These are phyloP conservation scores for Paradoxurus hermaphroditus DNA, from an alignment of 2,113 vertebrate species.

Conservation along the genomic window DNA sequence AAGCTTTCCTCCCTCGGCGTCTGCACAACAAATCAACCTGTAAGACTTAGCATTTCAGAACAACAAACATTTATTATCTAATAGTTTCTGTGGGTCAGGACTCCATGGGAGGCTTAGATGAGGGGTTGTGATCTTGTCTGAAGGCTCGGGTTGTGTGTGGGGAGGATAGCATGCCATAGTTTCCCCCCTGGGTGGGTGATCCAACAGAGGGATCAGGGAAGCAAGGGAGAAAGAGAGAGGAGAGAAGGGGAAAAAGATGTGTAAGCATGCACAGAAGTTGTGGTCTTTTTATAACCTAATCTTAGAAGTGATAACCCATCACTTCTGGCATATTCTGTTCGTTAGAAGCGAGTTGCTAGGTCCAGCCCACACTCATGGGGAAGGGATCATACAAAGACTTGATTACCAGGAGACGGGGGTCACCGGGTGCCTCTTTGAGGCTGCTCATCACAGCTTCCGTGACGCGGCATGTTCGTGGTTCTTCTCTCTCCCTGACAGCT, in stretches of 20 bases:
- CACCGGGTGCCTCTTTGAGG: neutral
- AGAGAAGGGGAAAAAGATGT: neutral
- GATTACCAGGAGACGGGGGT: neutral
- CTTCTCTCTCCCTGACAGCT: neutral
- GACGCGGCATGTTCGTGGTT: neutral
- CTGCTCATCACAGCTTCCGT: neutral
- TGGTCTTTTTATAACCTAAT: neutral
- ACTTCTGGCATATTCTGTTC: neutral
- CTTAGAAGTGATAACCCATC: neutral
- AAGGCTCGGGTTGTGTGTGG: neutral
- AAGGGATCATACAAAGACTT: neutral
- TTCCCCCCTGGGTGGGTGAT: neutral
- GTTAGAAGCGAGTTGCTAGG: neutral
- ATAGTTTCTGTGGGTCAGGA: neutral
- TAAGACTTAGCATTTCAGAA: neutral
- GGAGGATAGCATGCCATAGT: neutral
- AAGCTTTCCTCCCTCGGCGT: slow-evolving; percentile 7
- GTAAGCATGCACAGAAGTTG: neutral
- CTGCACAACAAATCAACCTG: neutral
- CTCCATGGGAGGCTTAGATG: neutral
- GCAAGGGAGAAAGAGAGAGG: neutral
- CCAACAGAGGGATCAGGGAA: neutral
- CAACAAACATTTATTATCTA: neutral
- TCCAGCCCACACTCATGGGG: neutral
- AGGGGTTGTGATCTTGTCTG: neutral